Conservation (phyloP, 2,113 vertebrate species). For the Carassius carassius region DNA sequence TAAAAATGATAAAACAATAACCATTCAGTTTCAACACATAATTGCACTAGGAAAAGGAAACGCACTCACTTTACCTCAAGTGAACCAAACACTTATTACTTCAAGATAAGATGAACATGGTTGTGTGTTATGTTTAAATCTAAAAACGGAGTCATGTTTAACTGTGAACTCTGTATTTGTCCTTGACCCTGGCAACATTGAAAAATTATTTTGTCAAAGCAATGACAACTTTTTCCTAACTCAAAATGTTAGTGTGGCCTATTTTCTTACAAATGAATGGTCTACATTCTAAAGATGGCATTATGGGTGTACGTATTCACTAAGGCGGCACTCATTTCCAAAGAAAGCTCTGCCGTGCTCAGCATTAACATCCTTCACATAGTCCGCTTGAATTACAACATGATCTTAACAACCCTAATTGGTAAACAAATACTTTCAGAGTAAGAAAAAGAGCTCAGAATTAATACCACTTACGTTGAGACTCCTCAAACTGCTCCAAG, state of each 20-base stretch:
- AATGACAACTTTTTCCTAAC: neutral
- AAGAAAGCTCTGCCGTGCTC: neutral
- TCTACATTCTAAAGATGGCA: neutral
- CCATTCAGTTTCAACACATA: neutral
- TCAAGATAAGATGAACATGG: neutral
- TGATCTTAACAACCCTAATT: neutral
- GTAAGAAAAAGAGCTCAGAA: neutral
- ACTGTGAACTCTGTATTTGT: neutral
- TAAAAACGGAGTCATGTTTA: neutral
- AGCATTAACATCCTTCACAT: neutral
- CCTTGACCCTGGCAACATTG: neutral
- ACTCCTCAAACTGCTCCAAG: conserved; percentile 95
- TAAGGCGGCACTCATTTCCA: neutral
- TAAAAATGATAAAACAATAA: too few relatives aligned
- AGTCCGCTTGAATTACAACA: neutral
- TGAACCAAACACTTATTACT: neutral
- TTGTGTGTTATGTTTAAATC: neutral
- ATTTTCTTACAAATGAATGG: neutral
- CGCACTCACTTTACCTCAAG: neutral
- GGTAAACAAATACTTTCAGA: neutral
- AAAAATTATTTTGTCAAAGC: neutral
- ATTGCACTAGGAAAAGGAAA: neutral
- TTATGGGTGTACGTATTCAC: neutral
- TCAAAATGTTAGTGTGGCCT: neutral
- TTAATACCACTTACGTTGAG: conserved; percentile 79